Percentiles rank a stretch among this genome's conserved stretches.
Evolutionary conservation across 2,888 invertebrate genomes (phyloP).

Genomic region (Agrotis clavis): DNA sequence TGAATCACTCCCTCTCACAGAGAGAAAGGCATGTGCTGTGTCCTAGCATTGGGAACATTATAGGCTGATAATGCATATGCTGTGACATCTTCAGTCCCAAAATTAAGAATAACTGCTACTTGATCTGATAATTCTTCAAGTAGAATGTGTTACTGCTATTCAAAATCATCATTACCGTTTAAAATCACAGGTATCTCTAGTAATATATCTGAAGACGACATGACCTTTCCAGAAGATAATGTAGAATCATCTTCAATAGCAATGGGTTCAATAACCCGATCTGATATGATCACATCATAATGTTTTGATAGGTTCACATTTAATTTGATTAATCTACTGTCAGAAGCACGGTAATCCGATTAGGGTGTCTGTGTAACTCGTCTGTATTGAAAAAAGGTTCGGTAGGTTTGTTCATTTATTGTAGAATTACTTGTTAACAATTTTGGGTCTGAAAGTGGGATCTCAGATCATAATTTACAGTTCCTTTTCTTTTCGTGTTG

Average conservation of each 20-base stretch:
- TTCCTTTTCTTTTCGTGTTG: too few relatives aligned
- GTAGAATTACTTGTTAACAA: not conserved
- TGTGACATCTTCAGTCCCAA: not conserved
- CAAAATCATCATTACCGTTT: not conserved
- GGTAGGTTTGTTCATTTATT: not conserved
- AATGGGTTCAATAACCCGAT: slow-evolving; percentile 26
- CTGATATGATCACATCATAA: slow-evolving; percentile 41
- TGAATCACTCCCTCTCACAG: too few relatives aligned
- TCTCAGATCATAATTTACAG: not conserved
- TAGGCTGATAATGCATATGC: too few relatives aligned
- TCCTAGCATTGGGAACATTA: too few relatives aligned
- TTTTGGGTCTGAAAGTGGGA: not conserved
- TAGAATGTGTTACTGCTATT: not conserved
- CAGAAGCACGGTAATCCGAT: slow-evolving; percentile 53
- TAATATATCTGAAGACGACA: not conserved
- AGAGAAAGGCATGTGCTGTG: too few relatives aligned
- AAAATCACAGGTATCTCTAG: not conserved
- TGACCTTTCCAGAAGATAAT: not conserved
- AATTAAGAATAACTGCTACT: not conserved
- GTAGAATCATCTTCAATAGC: slow-evolving; percentile 25
- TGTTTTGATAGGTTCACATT: slow-evolving; percentile 52
- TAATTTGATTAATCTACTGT: slow-evolving; percentile 59
- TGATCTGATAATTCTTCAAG: not conserved
- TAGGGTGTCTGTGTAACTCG: slow-evolving; percentile 37
- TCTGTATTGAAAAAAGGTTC: slow-evolving; percentile 19